Conservation (phyloP, 2,113 vertebrate species). For the Ramphastos sulfuratus region DNA sequence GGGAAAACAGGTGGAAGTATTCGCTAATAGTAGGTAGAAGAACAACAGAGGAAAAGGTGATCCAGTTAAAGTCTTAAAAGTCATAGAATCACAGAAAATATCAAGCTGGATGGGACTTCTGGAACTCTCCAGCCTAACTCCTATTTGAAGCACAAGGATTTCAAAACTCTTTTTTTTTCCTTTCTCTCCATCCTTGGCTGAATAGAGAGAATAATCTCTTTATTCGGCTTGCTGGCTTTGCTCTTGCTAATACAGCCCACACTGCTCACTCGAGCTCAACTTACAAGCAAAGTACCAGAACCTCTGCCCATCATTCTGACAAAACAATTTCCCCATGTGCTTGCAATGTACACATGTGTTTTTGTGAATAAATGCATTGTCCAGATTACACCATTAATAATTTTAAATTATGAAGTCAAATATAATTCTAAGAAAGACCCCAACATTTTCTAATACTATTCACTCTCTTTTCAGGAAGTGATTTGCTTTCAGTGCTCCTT, state of each 20-base stretch:
- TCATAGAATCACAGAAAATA: background rate
- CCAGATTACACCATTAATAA: background rate
- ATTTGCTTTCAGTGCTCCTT: background rate
- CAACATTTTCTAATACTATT: background rate
- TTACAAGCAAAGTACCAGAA: background rate
- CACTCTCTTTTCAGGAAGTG: background rate
- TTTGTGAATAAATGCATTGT: background rate
- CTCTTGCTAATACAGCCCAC: background rate
- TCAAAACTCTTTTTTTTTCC: background rate
- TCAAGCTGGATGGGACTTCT: background rate
- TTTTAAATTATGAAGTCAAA: background rate
- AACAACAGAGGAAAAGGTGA: background rate
- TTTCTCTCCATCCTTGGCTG: background rate
- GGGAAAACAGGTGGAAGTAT: background rate
- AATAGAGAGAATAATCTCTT: background rate
- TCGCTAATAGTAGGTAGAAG: background rate
- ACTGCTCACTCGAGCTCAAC: background rate
- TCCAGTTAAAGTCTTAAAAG: background rate
- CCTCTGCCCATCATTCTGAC: background rate
- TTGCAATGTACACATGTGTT: background rate
- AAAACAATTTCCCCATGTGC: background rate
- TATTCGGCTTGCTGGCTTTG: background rate
- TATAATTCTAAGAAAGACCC: background rate
- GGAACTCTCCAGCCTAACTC: background rate
- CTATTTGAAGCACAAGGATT: background rate